Evolutionary conservation across 2,113 vertebrate species (phyloP).

Genomic region (Micromys minutus): DNA sequence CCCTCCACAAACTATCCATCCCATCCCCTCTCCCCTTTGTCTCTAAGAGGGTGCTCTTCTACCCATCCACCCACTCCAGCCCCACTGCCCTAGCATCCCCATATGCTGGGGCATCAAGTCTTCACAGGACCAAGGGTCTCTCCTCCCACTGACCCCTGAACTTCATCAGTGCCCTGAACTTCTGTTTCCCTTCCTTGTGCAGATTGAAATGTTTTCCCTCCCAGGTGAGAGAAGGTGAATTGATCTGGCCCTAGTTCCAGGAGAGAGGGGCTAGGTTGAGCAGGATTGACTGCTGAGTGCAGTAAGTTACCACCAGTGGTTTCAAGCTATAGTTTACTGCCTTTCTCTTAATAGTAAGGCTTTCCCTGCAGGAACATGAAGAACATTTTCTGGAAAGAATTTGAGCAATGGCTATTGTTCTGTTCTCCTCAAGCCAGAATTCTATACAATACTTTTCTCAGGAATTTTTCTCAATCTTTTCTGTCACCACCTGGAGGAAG

Average conservation of each 20-base stretch:
- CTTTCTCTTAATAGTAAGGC: not conserved
- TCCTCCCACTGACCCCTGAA: no score
- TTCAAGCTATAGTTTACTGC: not conserved
- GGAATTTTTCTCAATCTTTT: slow-evolving; percentile 18
- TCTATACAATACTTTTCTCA: not conserved
- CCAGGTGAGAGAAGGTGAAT: not conserved
- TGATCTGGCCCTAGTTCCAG: not conserved
- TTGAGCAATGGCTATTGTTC: not conserved
- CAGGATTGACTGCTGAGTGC: not conserved
- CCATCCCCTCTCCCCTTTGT: no score
- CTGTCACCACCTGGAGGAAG: slow-evolving; percentile 9
- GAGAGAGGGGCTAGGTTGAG: not conserved
- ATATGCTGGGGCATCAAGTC: no score
- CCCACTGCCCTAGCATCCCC: no score
- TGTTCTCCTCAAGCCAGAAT: not conserved
- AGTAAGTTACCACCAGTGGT: slow-evolving; percentile 24
- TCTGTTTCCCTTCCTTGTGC: slow-evolving; percentile 9
- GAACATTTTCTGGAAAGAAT: not conserved
- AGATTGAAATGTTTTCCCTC: not conserved
- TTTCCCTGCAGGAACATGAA: not conserved
- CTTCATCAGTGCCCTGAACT: not conserved
- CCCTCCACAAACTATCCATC: no score
- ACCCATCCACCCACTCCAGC: no score
- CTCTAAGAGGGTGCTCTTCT: no score
- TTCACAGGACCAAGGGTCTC: no score